Evolutionary conservation across 2,113 vertebrate genomes (phyloP).

Genomic region (Morone saxatilis): DNA sequence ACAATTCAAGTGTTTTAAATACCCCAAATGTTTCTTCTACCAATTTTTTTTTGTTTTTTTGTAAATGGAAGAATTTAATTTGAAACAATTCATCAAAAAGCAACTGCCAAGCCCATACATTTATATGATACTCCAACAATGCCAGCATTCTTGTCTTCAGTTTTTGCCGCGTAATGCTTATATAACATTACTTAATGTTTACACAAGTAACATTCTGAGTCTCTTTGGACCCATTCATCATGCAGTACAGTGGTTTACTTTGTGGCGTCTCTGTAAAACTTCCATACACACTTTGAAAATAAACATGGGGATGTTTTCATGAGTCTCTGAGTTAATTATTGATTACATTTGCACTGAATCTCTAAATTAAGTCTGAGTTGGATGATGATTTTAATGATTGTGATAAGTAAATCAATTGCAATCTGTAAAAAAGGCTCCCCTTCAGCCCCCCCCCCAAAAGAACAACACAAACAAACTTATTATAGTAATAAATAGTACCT

Average conservation of each 20-base stretch:
- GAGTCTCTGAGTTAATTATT: neutral
- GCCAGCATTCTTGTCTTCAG: slow-evolving; percentile 15
- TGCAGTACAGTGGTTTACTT: slow-evolving; percentile 20
- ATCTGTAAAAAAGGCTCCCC: neutral
- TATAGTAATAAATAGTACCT: slow-evolving; percentile 82
- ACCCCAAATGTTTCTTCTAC: neutral
- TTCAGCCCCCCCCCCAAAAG: neutral
- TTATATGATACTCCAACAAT: neutral
- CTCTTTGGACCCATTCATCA: slow-evolving; percentile 37
- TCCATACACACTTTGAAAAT: slow-evolving; percentile 43
- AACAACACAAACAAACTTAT: slow-evolving; percentile 9
- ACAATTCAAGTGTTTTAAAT: neutral
- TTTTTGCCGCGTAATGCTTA: slow-evolving; percentile 48
- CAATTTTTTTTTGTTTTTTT: slow-evolving; percentile 13
- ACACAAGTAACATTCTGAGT: slow-evolving; percentile 25
- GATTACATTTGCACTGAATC: neutral
- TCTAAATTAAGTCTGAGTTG: neutral
- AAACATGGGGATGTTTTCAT: slow-evolving; percentile 44
- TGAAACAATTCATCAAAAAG: neutral
- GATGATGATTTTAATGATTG: neutral
- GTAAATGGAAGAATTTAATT: neutral
- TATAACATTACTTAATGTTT: slow-evolving; percentile 58
- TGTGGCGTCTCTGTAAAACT: slow-evolving; percentile 38
- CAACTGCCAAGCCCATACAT: neutral
- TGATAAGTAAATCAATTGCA: neutral